Conservation (phyloP, 2,113 vertebrate genomes). For the Vireo altiloquus region DNA sequence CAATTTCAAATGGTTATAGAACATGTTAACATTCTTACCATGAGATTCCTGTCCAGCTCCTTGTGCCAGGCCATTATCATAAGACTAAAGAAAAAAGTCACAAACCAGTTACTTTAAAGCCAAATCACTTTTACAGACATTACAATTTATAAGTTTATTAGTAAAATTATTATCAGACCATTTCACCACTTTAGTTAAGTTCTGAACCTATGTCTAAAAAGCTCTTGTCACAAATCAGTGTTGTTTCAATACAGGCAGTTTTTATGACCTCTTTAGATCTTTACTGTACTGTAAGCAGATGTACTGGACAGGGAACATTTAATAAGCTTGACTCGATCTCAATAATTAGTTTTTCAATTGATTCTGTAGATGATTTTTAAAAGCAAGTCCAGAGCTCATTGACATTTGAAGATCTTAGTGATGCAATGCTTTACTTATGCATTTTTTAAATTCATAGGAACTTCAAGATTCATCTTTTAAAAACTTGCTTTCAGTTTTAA, state of each 20-base stretch:
- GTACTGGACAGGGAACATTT: not conserved
- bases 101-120: not conserved
- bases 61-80: not conserved
- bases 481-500: not conserved
- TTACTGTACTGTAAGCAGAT: not conserved
- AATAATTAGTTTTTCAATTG: not conserved
- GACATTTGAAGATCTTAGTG: not conserved
- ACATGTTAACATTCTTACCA: not conserved
- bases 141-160: not conserved
- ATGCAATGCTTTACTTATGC: not conserved
- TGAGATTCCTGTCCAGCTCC: not conserved
- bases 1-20: not conserved
- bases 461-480: not conserved
- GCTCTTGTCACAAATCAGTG: not conserved
- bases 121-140: not conserved
- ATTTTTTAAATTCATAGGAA: not conserved
- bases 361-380: not conserved
- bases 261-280: not conserved
- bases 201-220: not conserved
- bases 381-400: not conserved
- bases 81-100: not conserved
- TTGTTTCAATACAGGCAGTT: not conserved
- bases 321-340: not conserved
- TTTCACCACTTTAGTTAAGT: not conserved
- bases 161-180: not conserved